A percentile compares a stretch with the other conserved stretches of the same genome.
Evolutionary conservation across 1,140 invertebrate genomes (phyloP).

Genomic region (Chironomus tepperi): DNA sequence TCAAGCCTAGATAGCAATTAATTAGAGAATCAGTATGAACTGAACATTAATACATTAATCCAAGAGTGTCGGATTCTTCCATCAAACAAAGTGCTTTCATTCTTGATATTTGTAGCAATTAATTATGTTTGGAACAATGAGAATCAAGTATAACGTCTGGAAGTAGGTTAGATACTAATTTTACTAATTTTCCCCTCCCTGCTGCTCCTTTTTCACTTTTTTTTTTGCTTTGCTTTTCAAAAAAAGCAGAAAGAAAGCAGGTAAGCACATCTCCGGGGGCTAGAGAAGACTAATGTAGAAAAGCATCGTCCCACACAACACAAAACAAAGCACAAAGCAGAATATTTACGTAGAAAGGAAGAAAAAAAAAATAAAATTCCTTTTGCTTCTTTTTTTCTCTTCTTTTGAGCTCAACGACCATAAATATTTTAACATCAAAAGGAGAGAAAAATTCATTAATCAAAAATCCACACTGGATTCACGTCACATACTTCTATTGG

Average conservation of each 20-base stretch:
- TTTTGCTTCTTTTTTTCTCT: neutral
- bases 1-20: no score
- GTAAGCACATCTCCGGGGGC: neutral
- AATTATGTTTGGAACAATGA: no score
- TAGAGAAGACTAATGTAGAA: neutral
- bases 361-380: neutral
- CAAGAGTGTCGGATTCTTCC: no score
- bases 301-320: neutral
- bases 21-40: no score
- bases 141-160: no score
- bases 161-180: neutral
- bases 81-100: no score
- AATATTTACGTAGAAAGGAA: no score
- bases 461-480: neutral
- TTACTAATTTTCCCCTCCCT: neutral
- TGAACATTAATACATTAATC: no score
- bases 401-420: neutral
- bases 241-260: neutral
- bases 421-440: conserved; percentile 7
- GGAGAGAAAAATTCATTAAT: conserved; percentile 8
- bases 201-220: neutral
- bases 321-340: no score
- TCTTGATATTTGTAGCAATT: no score
- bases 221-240: neutral
- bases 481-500: neutral